Conservation (phyloP, 1,140 invertebrate species). For the Lanistes nyassanus region DNA sequence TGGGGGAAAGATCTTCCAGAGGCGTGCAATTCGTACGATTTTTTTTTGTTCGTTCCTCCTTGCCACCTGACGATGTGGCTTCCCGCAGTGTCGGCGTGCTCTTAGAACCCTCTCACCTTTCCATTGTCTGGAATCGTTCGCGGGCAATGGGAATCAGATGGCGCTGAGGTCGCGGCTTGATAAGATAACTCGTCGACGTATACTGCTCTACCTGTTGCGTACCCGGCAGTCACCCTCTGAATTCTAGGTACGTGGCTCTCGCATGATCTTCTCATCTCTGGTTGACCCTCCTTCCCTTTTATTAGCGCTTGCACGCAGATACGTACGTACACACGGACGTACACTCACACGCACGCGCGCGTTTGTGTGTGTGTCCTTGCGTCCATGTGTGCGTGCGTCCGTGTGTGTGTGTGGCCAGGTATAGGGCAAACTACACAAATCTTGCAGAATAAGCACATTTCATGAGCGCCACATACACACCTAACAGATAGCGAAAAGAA, state of each 20-base stretch:
- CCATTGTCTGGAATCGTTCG: too few relatives aligned
- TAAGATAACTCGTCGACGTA: not conserved
- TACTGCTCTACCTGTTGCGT: not conserved
- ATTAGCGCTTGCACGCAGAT: not conserved
- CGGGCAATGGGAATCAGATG: too few relatives aligned
- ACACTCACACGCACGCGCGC: slow-evolving; percentile 9
- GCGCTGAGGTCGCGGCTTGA: too few relatives aligned
- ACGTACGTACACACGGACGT: not conserved
- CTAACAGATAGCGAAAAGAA: not conserved
- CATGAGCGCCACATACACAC: not conserved
- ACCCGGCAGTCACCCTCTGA: not conserved
- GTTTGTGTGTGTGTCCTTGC: not conserved
- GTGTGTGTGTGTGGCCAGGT: not conserved
- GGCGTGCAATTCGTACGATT: too few relatives aligned
- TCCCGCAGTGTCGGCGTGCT: too few relatives aligned
- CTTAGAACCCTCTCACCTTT: too few relatives aligned
- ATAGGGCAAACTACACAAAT: not conserved
- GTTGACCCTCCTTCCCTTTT: slow-evolving; percentile 1
- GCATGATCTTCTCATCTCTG: not conserved
- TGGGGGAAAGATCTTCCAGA: not conserved
- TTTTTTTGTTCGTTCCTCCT: too few relatives aligned
- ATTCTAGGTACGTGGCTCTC: too few relatives aligned
- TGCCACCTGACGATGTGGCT: too few relatives aligned
- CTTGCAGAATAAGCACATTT: not conserved
- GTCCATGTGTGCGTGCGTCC: not conserved